Base-by-base conservation (phyloP, 2,797 vertebrate genomes). In the Melanotaenia parkinsoni region DNA sequence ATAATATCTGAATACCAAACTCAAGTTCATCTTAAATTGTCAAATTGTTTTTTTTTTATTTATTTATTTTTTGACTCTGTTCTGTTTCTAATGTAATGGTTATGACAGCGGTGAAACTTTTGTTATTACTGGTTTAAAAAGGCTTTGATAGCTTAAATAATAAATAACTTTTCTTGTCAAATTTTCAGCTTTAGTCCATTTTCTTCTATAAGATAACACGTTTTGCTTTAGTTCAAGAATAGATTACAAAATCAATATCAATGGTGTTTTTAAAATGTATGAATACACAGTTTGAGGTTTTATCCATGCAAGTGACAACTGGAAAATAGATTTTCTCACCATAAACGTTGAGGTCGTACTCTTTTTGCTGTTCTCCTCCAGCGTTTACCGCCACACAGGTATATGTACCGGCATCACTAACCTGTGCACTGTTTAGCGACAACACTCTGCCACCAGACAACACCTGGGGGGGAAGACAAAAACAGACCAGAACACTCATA, bases 351-450 rank as follows among this genome's bases (percentile, higher is more conserved):
- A 99, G 94, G 72, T 98, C 93, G 2, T 94, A 93, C 59, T 98
- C 95, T 61, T 90, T 95, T 13, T 97, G 96, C 66, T 96, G 95
- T 72, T 99, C 98, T 16, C 98, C 98, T 0, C 97, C 98, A 10
- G 97, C 96, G 0, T 98, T 99, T 74, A 99, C 92, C 0, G 98
- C 98, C 80, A 99, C 97, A 59, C 98, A 99, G 5, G 95, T 96
- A 83, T 96, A 99, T 38, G 82, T 95, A 58, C 97, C 98, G 0
- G 96, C 94, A 63, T 99, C 98, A 58, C 96, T 96, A 62, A 98
- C 94, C 82, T 96, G 97, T 7, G 96, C 94, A 0, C 96, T 98
- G 35, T 85, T 92, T 82, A 98, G 73, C 2, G 94, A 93, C 77
- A 99, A 88, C 53, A 95, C 92, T 67, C 96, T 93, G 58, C 97